Evolutionary conservation across 2,113 vertebrate genomes (phyloP).

Genomic region (Hippocampus zosterae): DNA sequence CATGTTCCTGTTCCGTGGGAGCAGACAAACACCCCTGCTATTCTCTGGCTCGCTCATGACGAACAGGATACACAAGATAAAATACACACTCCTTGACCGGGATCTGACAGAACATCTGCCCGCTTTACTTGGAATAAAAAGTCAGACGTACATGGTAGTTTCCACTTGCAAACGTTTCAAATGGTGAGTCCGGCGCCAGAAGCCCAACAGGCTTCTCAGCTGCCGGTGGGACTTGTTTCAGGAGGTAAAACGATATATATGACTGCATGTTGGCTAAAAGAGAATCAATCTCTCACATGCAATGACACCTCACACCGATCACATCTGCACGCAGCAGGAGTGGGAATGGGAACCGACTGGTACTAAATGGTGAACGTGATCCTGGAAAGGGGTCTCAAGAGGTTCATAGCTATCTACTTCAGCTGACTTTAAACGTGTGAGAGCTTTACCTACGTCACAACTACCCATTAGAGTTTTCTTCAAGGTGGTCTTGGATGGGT

Average conservation of each 20-base stretch:
- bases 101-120: conserved; percentile 20
- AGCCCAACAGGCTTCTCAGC: conserved; percentile 29
- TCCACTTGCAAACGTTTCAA: conserved; percentile 25
- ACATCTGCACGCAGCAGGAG: conserved; percentile 30
- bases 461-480: not conserved
- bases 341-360: conserved; percentile 9
- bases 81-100: conserved; percentile 9
- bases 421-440: not conserved
- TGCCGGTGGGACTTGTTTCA: conserved; percentile 30
- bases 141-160: conserved; percentile 20
- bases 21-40: conserved; percentile 41
- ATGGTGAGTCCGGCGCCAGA: conserved; percentile 31
- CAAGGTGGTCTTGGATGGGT: not conserved
- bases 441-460: not conserved
- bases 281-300: conserved; percentile 1
- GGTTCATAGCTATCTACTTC: not conserved
- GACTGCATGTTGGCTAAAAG: conserved; percentile 1
- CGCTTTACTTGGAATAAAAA: conserved; percentile 27
- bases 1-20: conserved; percentile 43
- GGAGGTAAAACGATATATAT: conserved; percentile 40
- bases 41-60: conserved; percentile 21
- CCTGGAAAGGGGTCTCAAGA: not conserved
- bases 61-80: conserved; percentile 11
- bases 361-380: not conserved
- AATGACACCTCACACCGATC: conserved; percentile 50